These are phyloP conservation scores for Tineola bisselliella DNA, from an alignment of 2,888 invertebrate species.

Conservation along the genomic window DNA sequence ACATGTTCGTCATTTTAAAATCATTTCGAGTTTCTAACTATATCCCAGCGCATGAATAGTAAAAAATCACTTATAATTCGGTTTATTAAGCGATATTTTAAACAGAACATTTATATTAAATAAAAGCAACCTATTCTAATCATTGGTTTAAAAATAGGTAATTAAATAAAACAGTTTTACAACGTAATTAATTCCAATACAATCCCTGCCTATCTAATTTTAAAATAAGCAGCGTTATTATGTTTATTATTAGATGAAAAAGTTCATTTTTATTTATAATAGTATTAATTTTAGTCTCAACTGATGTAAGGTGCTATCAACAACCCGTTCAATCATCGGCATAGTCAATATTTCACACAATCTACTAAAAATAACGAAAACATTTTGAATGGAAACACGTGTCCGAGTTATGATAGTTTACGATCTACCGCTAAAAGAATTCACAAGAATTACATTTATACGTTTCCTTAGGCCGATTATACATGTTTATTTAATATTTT, in stretches of 20 bases:
- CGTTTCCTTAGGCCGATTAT: neutral
- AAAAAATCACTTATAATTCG: too few species aligned
- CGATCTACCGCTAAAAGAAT: constrained; percentile 3
- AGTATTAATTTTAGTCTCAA: neutral
- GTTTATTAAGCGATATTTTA: too few species aligned
- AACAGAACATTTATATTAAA: too few species aligned
- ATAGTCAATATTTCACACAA: constrained; percentile 9
- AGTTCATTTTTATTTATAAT: neutral
- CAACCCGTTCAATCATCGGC: neutral
- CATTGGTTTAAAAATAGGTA: too few species aligned
- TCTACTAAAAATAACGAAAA: constrained; percentile 1
- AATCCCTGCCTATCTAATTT: too few species aligned
- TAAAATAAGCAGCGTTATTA: too few species aligned
- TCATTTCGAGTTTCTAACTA: too few species aligned
- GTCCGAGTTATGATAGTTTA: constrained; percentile 6
- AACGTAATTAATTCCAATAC: too few species aligned
- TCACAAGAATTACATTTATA: neutral
- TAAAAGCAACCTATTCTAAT: too few species aligned
- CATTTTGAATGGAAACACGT: constrained; percentile 7
- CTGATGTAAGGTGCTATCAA: neutral
- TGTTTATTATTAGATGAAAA: neutral
- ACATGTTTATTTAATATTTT: neutral
- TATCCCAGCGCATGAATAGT: too few species aligned
- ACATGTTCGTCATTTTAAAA: too few species aligned
- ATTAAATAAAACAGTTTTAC: too few species aligned